Evolutionary conservation across 2,888 invertebrate genomes (phyloP).

Genomic region (Bombyx huttoni): DNA sequence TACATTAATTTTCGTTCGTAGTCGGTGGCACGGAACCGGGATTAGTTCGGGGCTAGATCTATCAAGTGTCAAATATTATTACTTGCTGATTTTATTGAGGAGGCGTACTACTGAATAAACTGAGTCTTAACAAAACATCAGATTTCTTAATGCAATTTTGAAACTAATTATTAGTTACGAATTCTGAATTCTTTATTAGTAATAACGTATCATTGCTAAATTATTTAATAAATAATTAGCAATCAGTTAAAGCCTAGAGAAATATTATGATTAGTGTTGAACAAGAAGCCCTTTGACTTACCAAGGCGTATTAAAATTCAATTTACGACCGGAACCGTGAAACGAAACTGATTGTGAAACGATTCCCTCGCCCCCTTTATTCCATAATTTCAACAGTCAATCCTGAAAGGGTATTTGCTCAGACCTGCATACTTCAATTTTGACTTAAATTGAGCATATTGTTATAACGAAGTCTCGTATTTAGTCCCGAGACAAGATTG

Average conservation of each 20-base stretch:
- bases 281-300: constrained; percentile 64
- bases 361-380: constrained; percentile 59
- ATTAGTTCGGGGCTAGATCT: constrained; percentile 13
- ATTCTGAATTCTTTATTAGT: too few species aligned
- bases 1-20: constrained; percentile 28
- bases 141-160: too few species aligned
- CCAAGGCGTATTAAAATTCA: constrained; percentile 68
- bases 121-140: too few species aligned
- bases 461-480: constrained; percentile 5
- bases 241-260: background rate
- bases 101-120: too few species aligned
- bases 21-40: constrained; percentile 13
- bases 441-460: constrained; percentile 18
- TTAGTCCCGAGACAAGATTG: constrained; percentile 4
- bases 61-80: background rate
- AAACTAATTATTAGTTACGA: too few species aligned
- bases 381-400: constrained; percentile 54
- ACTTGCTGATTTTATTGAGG: too few species aligned
- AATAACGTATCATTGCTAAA: too few species aligned
- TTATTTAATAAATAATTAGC: too few species aligned
- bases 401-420: constrained; percentile 36
- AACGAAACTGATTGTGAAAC: constrained; percentile 62
- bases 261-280: constrained; percentile 49
- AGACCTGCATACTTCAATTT: constrained; percentile 37
- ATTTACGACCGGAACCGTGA: constrained; percentile 63